Percentiles rank a stretch among this genome's conserved stretches.
Evolutionary conservation across 2,113 vertebrate genomes (phyloP).

Genomic region (Rhipidura dahli): DNA sequence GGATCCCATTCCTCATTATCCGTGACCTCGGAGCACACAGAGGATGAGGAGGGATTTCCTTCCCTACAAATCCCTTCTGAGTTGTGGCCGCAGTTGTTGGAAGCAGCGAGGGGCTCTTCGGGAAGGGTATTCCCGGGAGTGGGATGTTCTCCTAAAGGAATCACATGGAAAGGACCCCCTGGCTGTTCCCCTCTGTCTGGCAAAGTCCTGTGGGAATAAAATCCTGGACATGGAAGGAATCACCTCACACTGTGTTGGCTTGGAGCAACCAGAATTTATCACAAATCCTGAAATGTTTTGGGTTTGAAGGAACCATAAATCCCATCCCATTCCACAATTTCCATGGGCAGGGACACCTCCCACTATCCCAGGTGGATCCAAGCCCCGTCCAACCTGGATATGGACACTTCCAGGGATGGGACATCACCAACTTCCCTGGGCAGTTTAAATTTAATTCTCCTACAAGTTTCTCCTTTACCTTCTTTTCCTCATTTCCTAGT

Average conservation of each 20-base stretch:
- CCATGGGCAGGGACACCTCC: not conserved
- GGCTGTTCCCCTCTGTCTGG: not conserved
- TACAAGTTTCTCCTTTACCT: not conserved
- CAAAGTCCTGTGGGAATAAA: not conserved
- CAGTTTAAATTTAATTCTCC: not conserved
- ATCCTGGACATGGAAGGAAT: not conserved
- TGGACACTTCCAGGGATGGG: not conserved
- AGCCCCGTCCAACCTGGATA: rapidly evolving
- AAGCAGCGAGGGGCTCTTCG: not conserved
- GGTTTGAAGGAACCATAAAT: not conserved
- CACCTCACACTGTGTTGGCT: not conserved
- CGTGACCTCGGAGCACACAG: rapidly evolving
- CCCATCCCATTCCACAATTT: not conserved
- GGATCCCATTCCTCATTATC: not conserved
- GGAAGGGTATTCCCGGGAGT: not conserved
- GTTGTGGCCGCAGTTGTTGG: not conserved
- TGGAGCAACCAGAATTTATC: not conserved
- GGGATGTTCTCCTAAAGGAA: not conserved
- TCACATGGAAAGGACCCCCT: not conserved
- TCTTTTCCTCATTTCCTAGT: not conserved
- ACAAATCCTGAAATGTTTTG: not conserved
- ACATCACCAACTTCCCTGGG: not conserved
- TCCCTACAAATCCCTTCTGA: not conserved
- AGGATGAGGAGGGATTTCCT: not conserved
- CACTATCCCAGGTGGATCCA: not conserved